These are phyloP conservation scores for Cerastis leucographa DNA, from an alignment of 2,888 invertebrate genomes.

Conservation along the genomic window DNA sequence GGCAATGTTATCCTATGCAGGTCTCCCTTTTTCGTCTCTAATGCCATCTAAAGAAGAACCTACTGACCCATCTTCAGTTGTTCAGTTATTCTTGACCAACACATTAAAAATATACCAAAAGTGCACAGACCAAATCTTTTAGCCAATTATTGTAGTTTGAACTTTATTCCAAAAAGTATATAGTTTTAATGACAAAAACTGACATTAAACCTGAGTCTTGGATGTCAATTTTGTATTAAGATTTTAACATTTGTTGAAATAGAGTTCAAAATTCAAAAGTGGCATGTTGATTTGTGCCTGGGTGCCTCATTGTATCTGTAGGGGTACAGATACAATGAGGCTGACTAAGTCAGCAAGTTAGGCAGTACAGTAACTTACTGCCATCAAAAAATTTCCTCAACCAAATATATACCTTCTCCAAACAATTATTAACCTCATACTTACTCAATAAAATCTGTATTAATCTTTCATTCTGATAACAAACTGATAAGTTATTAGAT, in stretches of 20 bases:
- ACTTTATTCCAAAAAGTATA: too few relatives aligned
- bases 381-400: neutral
- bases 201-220: neutral
- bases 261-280: neutral
- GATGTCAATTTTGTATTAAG: neutral
- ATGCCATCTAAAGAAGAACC: too few relatives aligned
- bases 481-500: conserved; percentile 30
- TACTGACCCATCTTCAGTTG: too few relatives aligned
- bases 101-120: too few relatives aligned
- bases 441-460: conserved; percentile 21
- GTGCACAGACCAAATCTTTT: too few relatives aligned
- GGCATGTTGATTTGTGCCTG: neutral
- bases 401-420: neutral
- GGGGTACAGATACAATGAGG: too few relatives aligned
- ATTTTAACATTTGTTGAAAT: neutral
- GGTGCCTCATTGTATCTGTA: too few relatives aligned
- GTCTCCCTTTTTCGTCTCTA: too few relatives aligned
- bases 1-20: neutral
- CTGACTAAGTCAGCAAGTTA: neutral
- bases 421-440: neutral
- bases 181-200: neutral
- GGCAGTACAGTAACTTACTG: neutral
- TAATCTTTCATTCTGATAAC: conserved; percentile 29
- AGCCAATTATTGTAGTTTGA: neutral
- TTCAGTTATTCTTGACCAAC: neutral